Percentiles rank a stretch among this genome's conserved stretches.
Conservation (phyloP, 2,113 vertebrate genomes). For the Tursiops truncatus region DNA sequence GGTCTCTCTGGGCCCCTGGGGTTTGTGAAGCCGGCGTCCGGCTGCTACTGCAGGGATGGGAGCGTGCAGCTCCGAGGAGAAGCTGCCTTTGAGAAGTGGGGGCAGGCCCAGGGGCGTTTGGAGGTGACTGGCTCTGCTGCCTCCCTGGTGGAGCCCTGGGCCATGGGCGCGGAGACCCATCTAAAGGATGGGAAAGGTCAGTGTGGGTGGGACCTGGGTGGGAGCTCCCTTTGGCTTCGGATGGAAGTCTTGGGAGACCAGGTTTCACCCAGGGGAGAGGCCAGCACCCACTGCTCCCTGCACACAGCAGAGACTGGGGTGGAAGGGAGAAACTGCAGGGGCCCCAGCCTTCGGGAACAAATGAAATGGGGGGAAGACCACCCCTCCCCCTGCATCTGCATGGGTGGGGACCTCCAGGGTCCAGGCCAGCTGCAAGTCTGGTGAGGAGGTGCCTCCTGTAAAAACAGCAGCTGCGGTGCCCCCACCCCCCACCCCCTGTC, state of each 20-base stretch:
- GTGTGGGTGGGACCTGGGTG: not conserved
- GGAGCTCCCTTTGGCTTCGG: not conserved
- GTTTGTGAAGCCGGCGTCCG: not conserved
- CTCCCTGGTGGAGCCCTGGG: not conserved
- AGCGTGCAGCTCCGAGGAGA: not conserved
- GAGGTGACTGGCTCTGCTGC: constrained; percentile 54
- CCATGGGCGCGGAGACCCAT: not conserved
- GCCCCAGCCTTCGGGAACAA: not conserved
- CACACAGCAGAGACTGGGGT: not conserved
- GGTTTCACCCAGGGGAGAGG: not conserved
- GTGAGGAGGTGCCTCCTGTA: not conserved
- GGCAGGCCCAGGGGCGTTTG: constrained; percentile 51
- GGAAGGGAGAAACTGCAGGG: not conserved
- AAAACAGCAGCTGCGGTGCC: not conserved
- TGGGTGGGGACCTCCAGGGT: not conserved
- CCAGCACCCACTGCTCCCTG: rapidly evolving
- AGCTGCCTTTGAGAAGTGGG: not conserved
- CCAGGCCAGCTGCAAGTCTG: not conserved
- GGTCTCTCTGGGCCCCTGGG: not conserved
- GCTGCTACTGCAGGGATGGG: not conserved
- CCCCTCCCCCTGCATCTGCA: not conserved
- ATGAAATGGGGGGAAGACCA: not conserved
- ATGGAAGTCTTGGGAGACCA: not conserved
- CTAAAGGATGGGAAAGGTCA: not conserved
- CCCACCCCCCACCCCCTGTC: rapidly evolving